Conservation (phyloP, 2,113 vertebrate genomes). For the Galemys pyrenaicus region DNA sequence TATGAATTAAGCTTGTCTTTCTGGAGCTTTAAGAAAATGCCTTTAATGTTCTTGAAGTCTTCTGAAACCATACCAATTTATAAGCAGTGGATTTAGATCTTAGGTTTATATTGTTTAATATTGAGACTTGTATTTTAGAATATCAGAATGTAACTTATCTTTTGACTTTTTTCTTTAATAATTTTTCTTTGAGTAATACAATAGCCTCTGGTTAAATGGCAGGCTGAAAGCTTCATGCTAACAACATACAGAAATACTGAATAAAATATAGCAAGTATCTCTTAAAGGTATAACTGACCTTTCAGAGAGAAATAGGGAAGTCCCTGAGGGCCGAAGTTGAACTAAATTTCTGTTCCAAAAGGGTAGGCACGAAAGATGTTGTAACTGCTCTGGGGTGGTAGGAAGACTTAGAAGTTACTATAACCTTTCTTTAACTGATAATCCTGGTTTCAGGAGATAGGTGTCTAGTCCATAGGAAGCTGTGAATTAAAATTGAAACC, state of each 20-base stretch:
- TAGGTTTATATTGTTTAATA: slow-evolving; percentile 25
- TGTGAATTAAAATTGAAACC: slow-evolving; percentile 2
- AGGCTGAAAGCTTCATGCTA: background rate
- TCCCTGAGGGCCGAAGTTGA: background rate
- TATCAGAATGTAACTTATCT: background rate
- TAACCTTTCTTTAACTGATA: background rate
- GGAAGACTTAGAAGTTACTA: slow-evolving; percentile 14
- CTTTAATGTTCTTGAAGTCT: slow-evolving; percentile 42
- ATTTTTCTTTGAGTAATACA: slow-evolving; percentile 25
- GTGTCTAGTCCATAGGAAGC: background rate
- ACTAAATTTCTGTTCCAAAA: background rate
- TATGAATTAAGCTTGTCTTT: slow-evolving; percentile 37
- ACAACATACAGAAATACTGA: background rate
- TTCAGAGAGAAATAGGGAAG: background rate
- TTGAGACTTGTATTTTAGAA: slow-evolving; percentile 1
- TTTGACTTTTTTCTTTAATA: slow-evolving; percentile 18
- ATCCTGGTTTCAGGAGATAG: background rate
- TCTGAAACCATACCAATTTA: slow-evolving; percentile 17
- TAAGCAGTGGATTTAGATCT: slow-evolving; percentile 43
- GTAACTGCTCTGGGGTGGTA: background rate
- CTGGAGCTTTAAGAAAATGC: background rate
- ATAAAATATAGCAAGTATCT: background rate
- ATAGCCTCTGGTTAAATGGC: background rate
- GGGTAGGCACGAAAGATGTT: background rate
- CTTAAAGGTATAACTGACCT: background rate